These are phyloP conservation scores for Herpetotheres cachinnans DNA, from an alignment of 2,113 vertebrate genomes.

Conservation along the genomic window DNA sequence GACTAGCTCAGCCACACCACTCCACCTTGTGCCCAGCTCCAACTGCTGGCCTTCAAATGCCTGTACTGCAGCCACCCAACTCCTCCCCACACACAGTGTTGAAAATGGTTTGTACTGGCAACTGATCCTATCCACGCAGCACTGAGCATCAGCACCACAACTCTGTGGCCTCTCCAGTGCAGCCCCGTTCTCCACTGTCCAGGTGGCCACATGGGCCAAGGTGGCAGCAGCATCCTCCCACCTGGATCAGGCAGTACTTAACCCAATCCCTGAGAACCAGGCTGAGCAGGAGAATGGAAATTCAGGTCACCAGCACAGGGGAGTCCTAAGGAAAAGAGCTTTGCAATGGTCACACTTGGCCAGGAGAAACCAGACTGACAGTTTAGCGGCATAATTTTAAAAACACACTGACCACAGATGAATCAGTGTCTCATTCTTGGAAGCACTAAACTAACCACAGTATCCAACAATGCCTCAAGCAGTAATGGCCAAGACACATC, in stretches of 20 bases:
- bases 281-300: neutral
- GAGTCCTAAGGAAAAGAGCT: neutral
- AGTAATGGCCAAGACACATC: neutral
- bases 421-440: constrained; percentile 1
- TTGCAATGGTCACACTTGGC: neutral
- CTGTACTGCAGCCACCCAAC: neutral
- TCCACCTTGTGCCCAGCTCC: neutral
- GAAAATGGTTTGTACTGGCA: neutral
- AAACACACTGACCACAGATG: constrained; percentile 34
- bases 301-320: neutral
- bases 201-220: neutral
- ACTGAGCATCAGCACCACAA: neutral
- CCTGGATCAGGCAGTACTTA: neutral
- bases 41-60: neutral
- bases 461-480: neutral
- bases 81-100: fast-evolving
- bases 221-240: neutral
- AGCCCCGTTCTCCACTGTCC: neutral
- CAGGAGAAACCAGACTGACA: neutral
- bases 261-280: neutral
- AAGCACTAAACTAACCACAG: neutral
- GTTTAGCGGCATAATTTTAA: neutral
- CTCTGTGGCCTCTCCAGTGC: neutral
- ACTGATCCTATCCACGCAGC: fast-evolving
- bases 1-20: neutral